Base-by-base conservation (phyloP, 1,140 invertebrate species). In the Psix sp. region DNA sequence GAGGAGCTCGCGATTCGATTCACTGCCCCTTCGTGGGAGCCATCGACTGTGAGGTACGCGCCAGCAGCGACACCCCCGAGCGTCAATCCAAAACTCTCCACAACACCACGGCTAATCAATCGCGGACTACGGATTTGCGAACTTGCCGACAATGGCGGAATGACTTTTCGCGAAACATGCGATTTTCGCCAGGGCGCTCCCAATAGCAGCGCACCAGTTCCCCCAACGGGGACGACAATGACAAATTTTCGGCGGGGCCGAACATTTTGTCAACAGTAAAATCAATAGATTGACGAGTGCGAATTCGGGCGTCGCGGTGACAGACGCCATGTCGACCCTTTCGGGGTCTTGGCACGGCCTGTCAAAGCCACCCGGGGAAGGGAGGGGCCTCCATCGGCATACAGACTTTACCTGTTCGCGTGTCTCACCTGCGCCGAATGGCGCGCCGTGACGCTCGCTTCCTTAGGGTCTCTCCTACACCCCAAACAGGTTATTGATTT, bases 401-500 rank as follows among this genome's bases (percentile, higher is more conserved):
- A 52, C 59, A 36, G 46, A 57, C 51, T 54, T 60, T 70, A 71
- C 66, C 65, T 74, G 70, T 63, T 71, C 59, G 68, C 72, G 59
- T 66, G 48, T 56, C 70, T 66, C 73, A 77, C 67, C 76, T 75
- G 73, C 68, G 68, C 66, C 76, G 54, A 76, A 63, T 56, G 62
- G 49, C 75, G 70, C 67, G 76, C 67, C 78, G 78, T 80, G 70
- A 74, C 73, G 77, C 77, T 72, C n/a, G 74, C 77, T 79, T 82
- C 78, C 81, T 83, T 82, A 80, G 71, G 72, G 81, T 77, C 81
- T 83, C 77, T 81, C 73, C 78, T 77, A 80, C 79, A 80, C 80
- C 77, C 81, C 78, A 81, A 80, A 84, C 82, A 80, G 81, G 81
- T 82, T 84, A 84, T 84, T 84, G 82, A 84, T 84, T 84, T 84